phyloP scores from a whole-genome alignment of 2,888 invertebrate species.

The Drosophila niveifrons region DNA sequence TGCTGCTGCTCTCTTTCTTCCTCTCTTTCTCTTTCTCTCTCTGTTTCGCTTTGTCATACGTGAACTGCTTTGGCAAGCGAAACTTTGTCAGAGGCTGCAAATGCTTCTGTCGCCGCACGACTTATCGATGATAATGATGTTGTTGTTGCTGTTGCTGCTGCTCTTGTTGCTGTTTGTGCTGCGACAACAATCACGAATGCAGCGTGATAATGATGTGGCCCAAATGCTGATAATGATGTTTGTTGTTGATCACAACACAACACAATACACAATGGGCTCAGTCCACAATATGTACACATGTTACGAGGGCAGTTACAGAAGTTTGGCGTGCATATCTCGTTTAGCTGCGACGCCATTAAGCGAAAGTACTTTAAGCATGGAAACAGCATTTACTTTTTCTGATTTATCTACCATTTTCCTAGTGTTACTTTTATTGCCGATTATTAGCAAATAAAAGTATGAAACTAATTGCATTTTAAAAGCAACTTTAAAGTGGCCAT shows the following conservation, averaged over 20 bases:
- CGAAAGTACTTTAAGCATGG: too few relatives aligned
- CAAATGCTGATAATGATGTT: slow-evolving; percentile 67
- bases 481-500: too few relatives aligned
- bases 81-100: slow-evolving; percentile 53
- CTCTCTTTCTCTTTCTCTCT: neutral
- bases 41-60: slow-evolving; percentile 38
- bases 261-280: slow-evolving; percentile 43
- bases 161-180: slow-evolving; percentile 34
- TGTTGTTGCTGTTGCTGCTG: slow-evolving; percentile 26
- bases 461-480: too few relatives aligned
- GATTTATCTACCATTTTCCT: neutral
- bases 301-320: neutral
- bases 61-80: slow-evolving; percentile 59
- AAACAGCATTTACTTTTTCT: too few relatives aligned
- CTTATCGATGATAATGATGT: slow-evolving; percentile 60
- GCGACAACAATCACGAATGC: slow-evolving; percentile 73
- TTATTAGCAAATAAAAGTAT: too few relatives aligned
- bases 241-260: slow-evolving; percentile 39
- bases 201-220: slow-evolving; percentile 64
- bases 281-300: slow-evolving; percentile 31
- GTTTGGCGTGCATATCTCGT: neutral
- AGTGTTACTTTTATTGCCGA: too few relatives aligned
- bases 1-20: slow-evolving; percentile 5
- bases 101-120: slow-evolving; percentile 66
- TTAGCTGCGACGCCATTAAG: too few relatives aligned